Conservation (phyloP, 2,888 invertebrate species). For the Leucania comma region DNA sequence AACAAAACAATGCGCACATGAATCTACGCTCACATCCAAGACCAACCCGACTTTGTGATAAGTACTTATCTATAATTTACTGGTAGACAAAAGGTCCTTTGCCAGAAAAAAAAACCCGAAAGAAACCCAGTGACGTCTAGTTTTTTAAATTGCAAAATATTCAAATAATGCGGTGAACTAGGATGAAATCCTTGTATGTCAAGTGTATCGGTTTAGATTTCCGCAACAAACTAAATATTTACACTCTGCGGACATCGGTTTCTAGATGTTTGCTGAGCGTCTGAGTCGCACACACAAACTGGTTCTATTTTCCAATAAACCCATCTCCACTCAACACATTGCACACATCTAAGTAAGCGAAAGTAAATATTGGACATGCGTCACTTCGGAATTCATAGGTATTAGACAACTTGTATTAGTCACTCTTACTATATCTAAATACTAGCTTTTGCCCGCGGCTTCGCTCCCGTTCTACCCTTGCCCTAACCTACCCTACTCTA, state of each 20-base stretch:
- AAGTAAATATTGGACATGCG: slow-evolving; percentile 3
- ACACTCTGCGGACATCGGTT: slow-evolving; percentile 15
- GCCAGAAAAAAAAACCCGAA: background rate
- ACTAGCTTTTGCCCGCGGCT: too few species aligned
- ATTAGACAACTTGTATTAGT: background rate
- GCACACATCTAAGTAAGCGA: slow-evolving; percentile 14
- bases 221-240: slow-evolving; percentile 33
- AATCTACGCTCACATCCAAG: too few species aligned
- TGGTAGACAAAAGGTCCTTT: background rate
- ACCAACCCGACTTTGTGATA: too few species aligned
- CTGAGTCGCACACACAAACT: slow-evolving; percentile 17
- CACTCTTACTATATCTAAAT: background rate
- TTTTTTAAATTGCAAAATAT: slow-evolving; percentile 9
- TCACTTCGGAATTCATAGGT: slow-evolving; percentile 5
- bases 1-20: too few species aligned
- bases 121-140: background rate
- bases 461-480: too few species aligned
- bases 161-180: background rate
- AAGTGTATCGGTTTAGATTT: slow-evolving; percentile 20
- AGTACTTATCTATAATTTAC: background rate
- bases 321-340: slow-evolving; percentile 13
- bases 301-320: slow-evolving; percentile 25
- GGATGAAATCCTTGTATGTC: background rate
- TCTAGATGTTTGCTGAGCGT: slow-evolving; percentile 28
- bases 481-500: too few species aligned